Evolutionary conservation across 2,797 vertebrate genomes (phyloP), one percentile per base, ranked within the genome.

Genomic region (Channa striata): DNA sequence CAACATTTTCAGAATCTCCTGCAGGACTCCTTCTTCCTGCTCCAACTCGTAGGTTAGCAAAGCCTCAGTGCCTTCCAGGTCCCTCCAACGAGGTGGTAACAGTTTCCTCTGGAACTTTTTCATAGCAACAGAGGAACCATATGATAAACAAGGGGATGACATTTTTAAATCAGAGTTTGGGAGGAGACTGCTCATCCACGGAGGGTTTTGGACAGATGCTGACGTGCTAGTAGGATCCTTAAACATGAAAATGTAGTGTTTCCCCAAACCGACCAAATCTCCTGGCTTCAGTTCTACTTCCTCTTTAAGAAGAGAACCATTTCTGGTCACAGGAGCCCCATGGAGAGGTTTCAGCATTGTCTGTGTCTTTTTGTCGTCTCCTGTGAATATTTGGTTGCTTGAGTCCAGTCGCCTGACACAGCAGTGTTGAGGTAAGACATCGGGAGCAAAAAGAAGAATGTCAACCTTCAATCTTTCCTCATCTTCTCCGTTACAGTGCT

Each of bases 211-310:
- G 0, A 67, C 64, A 20, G 83, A 53, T 1, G 77, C 82, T 0
- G 85, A 34, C 5, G 63, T 7, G 59, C 74, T 74, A 1, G 93
- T 93, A 10, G 95, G 94, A 78, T 95, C 95, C 76, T 95, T 95
- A 68, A 94, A 95, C 91, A 95, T 91, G 76, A 95, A 94, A 52
- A 95, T 78, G 74, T 95, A 95, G 73, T 94, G 91, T 68, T 90
- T 89, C 10, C 95, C 95, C 47, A 95, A 73, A 9, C 94, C 94
- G 8, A 95, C 89, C 51, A 95, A 73, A 76, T 95, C 95, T 3
- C 95, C 95, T 0, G 93, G 91, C 46, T 74, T 85, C 40, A 95
- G 85, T 62, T 92, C 88, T 1, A 84, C 87, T 75, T 94, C 91
- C 10, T 88, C 87, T 34, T 92, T 85, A 0, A 94, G 80, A 0